Percentiles rank a stretch among this genome's conserved stretches.
Evolutionary conservation across 2,888 invertebrate species (phyloP).

Genomic region (Drosophila leonis): DNA sequence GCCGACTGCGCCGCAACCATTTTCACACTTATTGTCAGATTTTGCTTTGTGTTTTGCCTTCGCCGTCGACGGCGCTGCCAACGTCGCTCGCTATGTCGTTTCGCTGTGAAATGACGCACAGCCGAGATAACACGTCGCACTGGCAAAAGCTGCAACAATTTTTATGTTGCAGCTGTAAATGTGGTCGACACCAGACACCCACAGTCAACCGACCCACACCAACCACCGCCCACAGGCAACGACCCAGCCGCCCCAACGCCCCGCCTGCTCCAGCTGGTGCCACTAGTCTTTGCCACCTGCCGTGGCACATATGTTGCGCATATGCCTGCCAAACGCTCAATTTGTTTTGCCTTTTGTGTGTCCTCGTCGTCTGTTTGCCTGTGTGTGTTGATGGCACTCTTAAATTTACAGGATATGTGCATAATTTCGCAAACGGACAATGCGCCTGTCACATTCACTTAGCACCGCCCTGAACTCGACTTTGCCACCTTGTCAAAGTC

Average conservation of each 20-base stretch:
- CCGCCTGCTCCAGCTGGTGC: constrained; percentile 8
- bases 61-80: constrained; percentile 34
- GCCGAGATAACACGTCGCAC: constrained; percentile 79
- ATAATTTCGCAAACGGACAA: constrained; percentile 70
- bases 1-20: constrained; percentile 59
- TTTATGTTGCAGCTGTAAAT: constrained; percentile 70
- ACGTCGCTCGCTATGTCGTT: constrained; percentile 36
- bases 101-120: constrained; percentile 82
- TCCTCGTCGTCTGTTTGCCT: constrained; percentile 6
- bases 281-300: constrained; percentile 25
- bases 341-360: constrained; percentile 77
- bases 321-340: constrained; percentile 66
- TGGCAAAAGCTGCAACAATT: constrained; percentile 71
- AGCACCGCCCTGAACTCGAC: constrained; percentile 3
- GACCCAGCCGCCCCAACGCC: constrained; percentile 10
- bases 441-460: constrained; percentile 48
- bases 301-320: constrained; percentile 48
- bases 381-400: constrained; percentile 64
- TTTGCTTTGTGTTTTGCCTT: constrained; percentile 73
- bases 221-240: constrained; percentile 3
- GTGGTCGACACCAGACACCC: constrained; percentile 34
- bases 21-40: constrained; percentile 82
- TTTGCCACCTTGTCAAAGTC: constrained; percentile 2
- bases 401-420: constrained; percentile 78
- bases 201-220: background rate